Evolutionary conservation across 2,888 invertebrate genomes (phyloP).

Genomic region (Sarcophaga carnaria): DNA sequence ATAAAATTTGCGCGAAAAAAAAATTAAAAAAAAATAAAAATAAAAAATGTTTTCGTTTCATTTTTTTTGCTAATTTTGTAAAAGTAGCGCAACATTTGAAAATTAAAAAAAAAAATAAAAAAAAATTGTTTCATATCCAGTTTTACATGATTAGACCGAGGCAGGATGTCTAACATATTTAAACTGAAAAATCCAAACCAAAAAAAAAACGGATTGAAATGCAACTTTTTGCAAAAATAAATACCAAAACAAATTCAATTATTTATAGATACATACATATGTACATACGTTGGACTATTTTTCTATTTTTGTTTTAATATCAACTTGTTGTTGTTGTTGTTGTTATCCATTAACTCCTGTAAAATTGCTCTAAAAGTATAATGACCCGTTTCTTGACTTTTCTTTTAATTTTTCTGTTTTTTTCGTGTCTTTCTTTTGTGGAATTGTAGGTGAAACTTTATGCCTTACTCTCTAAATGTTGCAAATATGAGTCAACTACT

Average conservation of each 20-base stretch:
- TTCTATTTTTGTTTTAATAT: too few species aligned
- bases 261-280: background rate
- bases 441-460: conserved; percentile 67
- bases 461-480: background rate
- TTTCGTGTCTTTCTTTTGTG: background rate
- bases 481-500: conserved; percentile 29
- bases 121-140: background rate
- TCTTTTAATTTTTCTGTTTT: background rate
- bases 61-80: conserved; percentile 9
- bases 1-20: conserved; percentile 14
- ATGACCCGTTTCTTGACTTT: conserved; percentile 45
- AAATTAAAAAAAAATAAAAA: too few species aligned
- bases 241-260: background rate
- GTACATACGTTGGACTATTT: too few species aligned
- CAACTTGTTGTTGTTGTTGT: background rate
- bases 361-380: conserved; percentile 37
- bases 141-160: too few species aligned
- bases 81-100: conserved; percentile 54
- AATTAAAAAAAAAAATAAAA: background rate
- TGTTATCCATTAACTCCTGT: conserved; percentile 30
- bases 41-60: background rate
- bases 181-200: too few species aligned
- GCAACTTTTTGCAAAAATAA: too few species aligned
- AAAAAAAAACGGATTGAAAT: too few species aligned
- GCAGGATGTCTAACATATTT: too few species aligned